These are phyloP conservation scores for Pollenia angustigena DNA, from an alignment of 2,888 invertebrate genomes.

Conservation along the genomic window DNA sequence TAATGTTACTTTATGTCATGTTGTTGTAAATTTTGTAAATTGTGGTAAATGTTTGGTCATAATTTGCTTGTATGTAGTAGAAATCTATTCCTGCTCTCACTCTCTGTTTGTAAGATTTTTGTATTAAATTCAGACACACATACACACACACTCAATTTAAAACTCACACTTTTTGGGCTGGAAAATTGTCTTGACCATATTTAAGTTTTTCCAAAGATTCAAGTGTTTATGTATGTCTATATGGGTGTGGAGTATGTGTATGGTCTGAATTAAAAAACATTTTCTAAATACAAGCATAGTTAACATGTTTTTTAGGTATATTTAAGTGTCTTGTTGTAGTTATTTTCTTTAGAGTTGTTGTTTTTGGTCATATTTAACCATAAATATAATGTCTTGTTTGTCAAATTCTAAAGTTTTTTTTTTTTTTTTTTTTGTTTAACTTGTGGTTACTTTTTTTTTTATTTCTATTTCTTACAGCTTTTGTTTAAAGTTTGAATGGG, in stretches of 20 bases:
- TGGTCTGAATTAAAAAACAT: neutral
- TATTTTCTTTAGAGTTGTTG: neutral
- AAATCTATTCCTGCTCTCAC: too few species aligned
- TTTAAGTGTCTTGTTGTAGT: slow-evolving; percentile 15
- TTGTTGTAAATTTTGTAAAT: slow-evolving; percentile 53
- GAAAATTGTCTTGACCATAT: slow-evolving; percentile 23
- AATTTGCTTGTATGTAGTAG: slow-evolving; percentile 17
- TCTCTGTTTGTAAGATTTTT: neutral
- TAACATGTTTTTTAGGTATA: slow-evolving; percentile 13
- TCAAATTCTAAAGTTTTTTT: slow-evolving; percentile 7
- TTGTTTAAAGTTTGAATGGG: neutral
- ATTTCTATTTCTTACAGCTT: neutral
- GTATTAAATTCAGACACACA: neutral
- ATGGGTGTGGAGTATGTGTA: neutral
- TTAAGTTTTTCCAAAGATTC: neutral
- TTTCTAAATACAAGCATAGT: slow-evolving; percentile 19
- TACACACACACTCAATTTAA: neutral
- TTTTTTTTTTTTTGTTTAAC: too few species aligned
- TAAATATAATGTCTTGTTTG: slow-evolving; percentile 47
- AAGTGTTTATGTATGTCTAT: neutral
- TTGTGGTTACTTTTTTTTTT: slow-evolving; percentile 3
- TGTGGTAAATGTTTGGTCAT: slow-evolving; percentile 60
- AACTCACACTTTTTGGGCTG: neutral
- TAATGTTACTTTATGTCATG: slow-evolving; percentile 57
- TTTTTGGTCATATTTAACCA: slow-evolving; percentile 40